A percentile compares a stretch with the other conserved stretches of the same genome.
Evolutionary conservation across 2,888 invertebrate species (phyloP).

Genomic region (Coleophora flavipennella): DNA sequence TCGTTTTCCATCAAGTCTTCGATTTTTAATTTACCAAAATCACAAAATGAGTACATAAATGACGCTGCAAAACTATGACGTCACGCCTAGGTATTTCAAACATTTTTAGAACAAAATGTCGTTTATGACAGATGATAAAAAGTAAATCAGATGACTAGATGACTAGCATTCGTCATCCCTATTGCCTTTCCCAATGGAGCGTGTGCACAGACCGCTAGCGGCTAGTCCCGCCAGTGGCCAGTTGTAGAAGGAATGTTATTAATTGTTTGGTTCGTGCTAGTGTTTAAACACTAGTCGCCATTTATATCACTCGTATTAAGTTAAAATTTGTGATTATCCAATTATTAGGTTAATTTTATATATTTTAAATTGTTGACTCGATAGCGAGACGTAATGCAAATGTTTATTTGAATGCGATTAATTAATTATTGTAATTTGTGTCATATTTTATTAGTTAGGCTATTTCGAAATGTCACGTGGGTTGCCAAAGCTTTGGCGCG

Average conservation of each 20-base stretch:
- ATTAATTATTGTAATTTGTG: constrained; percentile 21
- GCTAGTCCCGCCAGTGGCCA: constrained; percentile 4
- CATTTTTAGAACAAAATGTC: too few relatives aligned
- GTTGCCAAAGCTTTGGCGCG: constrained; percentile 20
- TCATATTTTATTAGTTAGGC: constrained; percentile 38
- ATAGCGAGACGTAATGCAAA: constrained; percentile 27
- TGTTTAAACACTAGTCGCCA: constrained; percentile 19
- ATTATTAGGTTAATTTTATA: constrained; percentile 20
- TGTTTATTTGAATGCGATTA: constrained; percentile 20
- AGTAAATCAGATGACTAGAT: too few relatives aligned
- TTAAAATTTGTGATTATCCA: constrained; percentile 33
- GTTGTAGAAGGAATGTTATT: not conserved
- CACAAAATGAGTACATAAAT: too few relatives aligned
- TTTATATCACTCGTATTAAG: constrained; percentile 24
- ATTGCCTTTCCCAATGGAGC: too few relatives aligned
- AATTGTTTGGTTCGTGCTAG: constrained; percentile 15
- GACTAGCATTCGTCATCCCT: too few relatives aligned
- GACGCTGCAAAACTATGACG: too few relatives aligned
- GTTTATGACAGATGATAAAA: too few relatives aligned
- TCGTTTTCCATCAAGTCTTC: too few relatives aligned
- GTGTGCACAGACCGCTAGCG: too few relatives aligned
- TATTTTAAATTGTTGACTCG: constrained; percentile 38
- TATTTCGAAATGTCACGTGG: constrained; percentile 20
- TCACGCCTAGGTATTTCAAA: too few relatives aligned
- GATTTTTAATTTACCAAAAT: too few relatives aligned